Base-by-base conservation (phyloP, 2,888 invertebrate genomes). In the Chloroclystis v-ata region DNA sequence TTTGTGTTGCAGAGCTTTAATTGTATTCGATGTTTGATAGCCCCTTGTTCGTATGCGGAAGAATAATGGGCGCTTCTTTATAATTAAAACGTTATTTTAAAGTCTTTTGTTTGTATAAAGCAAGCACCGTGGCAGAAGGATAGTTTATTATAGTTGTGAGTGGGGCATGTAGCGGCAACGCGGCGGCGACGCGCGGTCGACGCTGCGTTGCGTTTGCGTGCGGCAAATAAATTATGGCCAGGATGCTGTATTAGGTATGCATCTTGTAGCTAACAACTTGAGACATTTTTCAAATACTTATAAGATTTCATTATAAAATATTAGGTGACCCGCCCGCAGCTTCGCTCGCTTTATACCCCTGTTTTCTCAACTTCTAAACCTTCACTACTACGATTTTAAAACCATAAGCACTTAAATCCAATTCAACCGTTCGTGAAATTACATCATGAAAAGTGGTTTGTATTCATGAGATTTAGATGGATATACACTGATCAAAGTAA, bases 181-280 rank as follows among this genome's bases (percentile, higher is more conserved):
- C 37, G 29, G 37, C 41, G 52, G 25, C 47, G 47, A 45, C 49
- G 47, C 50, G 20, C 51, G n/a, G n/a, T n/a, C n/a, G n/a, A n/a
- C 40, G 47, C 43, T 47, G 51, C 49, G 51, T 37, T 45, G 37
- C 49, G 52, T 43, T 49, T 46, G 49, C 43, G 45, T 46, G 43
- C 48, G 32, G 29, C 43, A 32, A 41, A 52, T 52, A 49, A 52
- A 52, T 49, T 49, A 52, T 49, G 32, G 39, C 24, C 47, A 44
- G 44, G 44, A 52, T 33, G 30, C 7, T 47, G 32, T 32, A 20
- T 42, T 14, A 37, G 25, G 10, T 8, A 33, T n/a, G n/a, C n/a
- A n/a, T n/a, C 28, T 12, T 12, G 26, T 11, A 2, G 28, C 30
- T 20, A 4, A 14, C 10, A 44, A 49, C 44, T 45, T 49, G 16